These are phyloP conservation scores for Orchesella cincta DNA, from an alignment of 1,140 invertebrate species.

Conservation along the genomic window DNA sequence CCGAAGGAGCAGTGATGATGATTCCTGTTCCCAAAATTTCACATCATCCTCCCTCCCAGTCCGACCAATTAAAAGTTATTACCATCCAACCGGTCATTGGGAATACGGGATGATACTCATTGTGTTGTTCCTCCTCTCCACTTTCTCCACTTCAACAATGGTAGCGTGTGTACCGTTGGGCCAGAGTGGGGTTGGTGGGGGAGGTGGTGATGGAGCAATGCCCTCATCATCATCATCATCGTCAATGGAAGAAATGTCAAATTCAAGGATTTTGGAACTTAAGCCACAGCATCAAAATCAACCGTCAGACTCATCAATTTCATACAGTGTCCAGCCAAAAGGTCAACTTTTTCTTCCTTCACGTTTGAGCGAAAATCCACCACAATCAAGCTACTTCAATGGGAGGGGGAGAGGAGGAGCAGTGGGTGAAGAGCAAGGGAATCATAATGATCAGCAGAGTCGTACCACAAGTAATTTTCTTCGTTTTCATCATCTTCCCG, in stretches of 20 bases:
- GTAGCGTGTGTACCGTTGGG: not conserved
- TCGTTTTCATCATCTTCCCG: not conserved
- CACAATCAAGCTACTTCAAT: too few species aligned
- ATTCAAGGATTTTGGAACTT: not conserved
- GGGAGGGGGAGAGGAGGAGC: not conserved
- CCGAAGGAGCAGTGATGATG: not conserved
- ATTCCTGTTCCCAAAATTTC: not conserved
- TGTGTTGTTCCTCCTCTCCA: not conserved
- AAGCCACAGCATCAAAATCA: not conserved
- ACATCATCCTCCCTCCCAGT: not conserved
- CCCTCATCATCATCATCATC: not conserved
- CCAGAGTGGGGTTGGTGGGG: not conserved
- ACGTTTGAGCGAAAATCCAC: not conserved
- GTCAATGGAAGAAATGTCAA: not conserved
- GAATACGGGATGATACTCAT: not conserved
- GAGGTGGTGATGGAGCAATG: not conserved
- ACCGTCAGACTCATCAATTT: too few species aligned
- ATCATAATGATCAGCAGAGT: not conserved
- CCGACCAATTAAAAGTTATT: not conserved
- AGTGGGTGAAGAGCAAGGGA: not conserved
- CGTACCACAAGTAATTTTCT: not conserved
- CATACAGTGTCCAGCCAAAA: too few species aligned
- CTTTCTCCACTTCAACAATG: slow-evolving; percentile 3
- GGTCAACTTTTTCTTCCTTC: not conserved
- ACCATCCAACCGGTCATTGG: not conserved